A percentile compares a stretch with the other conserved stretches of the same genome.
phyloP scores from a whole-genome alignment of 2,888 invertebrate species.

The Zonitis immaculata region DNA sequence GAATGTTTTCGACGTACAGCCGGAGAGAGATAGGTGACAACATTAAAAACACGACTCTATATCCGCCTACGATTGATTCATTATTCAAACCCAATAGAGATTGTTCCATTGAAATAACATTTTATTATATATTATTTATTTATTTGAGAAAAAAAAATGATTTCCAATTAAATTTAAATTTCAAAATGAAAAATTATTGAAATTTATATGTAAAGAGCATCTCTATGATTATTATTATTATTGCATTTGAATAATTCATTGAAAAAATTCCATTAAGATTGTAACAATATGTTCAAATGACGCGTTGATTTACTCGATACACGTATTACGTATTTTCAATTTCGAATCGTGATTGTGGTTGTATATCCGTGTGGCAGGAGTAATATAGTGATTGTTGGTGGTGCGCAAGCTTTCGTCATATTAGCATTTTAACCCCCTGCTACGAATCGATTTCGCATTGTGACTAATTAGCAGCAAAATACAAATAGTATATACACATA shows the following conservation, averaged over 20 bases:
- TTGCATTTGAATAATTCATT: no score
- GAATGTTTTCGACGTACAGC: slow-evolving; percentile 9
- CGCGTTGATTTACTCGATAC: slow-evolving; percentile 11
- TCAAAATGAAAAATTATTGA: background rate
- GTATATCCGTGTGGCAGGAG: background rate
- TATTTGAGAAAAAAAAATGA: background rate
- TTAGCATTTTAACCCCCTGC: slow-evolving; percentile 17
- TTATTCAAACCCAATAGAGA: background rate
- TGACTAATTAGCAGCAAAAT: slow-evolving; percentile 32
- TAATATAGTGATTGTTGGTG: background rate
- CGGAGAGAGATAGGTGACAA: background rate
- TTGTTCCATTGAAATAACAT: background rate
- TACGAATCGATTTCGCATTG: slow-evolving; percentile 20
- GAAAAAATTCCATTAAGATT: slow-evolving; percentile 18
- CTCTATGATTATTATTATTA: no score
- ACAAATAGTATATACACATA: slow-evolving; percentile 30
- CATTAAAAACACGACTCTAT: background rate
- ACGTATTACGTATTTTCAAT: slow-evolving; percentile 18
- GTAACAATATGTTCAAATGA: slow-evolving; percentile 16
- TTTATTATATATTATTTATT: background rate
- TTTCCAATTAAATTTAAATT: background rate
- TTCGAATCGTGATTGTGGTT: slow-evolving; percentile 4
- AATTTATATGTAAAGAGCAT: no score
- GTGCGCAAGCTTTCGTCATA: slow-evolving; percentile 16
- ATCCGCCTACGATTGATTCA: slow-evolving; percentile 3